Evolutionary conservation across 2,113 vertebrate species (phyloP), one percentile per base, ranked within the genome.

Genomic region (Nesoenas mayeri): DNA sequence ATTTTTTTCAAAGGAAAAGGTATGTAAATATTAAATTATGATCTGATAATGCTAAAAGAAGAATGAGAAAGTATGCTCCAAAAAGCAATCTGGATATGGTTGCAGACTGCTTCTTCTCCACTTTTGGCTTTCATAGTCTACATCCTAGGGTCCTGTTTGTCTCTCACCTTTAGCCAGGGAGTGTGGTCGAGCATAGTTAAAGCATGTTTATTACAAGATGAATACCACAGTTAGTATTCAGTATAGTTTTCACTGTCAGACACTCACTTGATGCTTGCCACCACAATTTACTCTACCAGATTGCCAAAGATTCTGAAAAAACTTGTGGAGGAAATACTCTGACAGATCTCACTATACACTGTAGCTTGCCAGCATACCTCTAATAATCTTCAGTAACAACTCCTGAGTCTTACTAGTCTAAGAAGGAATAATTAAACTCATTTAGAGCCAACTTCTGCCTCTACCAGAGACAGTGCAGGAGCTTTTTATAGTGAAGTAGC

Each of bases 361-460:
- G 38, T 38, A 48, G 17, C 65, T 91, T 95, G 77, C 83, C 93
- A 95, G 44, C 65, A 57, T 71, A 86, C 48, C 32, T 93, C 73
- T 87, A 77, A 92, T 67, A 94, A 54, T 95, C 44, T 89, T 88
- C 66, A 94, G 83, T 78, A 95, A 90, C 88, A 94, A 34, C 32
- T 88, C 56, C 73, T 51, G 42, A 92, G 62, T 91, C 40, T 28
- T 81, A 80, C 75, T 48, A 78, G 65, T 61, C 73, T 84, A 69
- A 89, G 67, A 61, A 91, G 89, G 26, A 26, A 48, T 89, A 81
- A 96, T 91, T 96, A 89, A 94, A 85, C 21, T 82, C 10, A 79
- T 91, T 82, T 88, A 73, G 12, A 95, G 51, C 36, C 66, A 95
- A 51, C 25, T 85, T 13, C 21, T 89, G 7, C 36, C 89, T 79